Evolutionary conservation across 2,797 vertebrate species (phyloP).

Genomic region (Anguilla marmorata): DNA sequence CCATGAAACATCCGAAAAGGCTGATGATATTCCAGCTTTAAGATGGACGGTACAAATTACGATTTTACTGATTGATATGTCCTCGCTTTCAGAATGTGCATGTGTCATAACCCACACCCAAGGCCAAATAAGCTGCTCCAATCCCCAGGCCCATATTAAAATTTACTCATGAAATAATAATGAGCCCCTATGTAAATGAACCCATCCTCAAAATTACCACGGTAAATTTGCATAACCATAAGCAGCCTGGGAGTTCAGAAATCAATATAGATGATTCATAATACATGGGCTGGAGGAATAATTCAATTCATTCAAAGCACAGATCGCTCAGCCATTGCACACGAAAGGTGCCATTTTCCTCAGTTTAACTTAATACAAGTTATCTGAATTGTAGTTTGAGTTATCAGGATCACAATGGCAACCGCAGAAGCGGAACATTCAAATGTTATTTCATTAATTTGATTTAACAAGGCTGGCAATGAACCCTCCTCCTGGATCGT

Average conservation of each 20-base stretch:
- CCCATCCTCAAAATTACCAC: conserved; percentile 69
- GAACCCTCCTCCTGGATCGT: conserved; percentile 52
- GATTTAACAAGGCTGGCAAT: conserved; percentile 58
- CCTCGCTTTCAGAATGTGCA: conserved; percentile 53
- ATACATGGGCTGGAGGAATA: conserved; percentile 77
- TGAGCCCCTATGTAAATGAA: conserved; percentile 78
- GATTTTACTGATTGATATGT: conserved; percentile 77
- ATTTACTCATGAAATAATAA: conserved; percentile 83
- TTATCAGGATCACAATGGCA: conserved; percentile 70
- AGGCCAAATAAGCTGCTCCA: conserved; percentile 75
- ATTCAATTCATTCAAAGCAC: conserved; percentile 76
- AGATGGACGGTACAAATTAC: conserved; percentile 64
- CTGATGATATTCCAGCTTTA: conserved; percentile 54
- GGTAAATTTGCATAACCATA: conserved; percentile 74
- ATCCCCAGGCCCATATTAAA: conserved; percentile 78
- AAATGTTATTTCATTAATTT: conserved; percentile 73
- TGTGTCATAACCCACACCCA: conserved; percentile 66
- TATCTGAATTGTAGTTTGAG: conserved; percentile 71
- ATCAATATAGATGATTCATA: conserved; percentile 85
- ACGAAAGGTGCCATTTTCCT: conserved; percentile 67
- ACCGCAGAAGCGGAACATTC: conserved; percentile 74
- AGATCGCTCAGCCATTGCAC: conserved; percentile 72
- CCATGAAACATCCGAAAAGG: neutral
- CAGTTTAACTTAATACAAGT: conserved; percentile 71
- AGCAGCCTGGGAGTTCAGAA: conserved; percentile 76